A percentile compares a stretch with the other conserved stretches of the same genome.
These are phyloP conservation scores for Drosophila hydei DNA, from an alignment of 1,140 invertebrate genomes.

Conservation along the genomic window DNA sequence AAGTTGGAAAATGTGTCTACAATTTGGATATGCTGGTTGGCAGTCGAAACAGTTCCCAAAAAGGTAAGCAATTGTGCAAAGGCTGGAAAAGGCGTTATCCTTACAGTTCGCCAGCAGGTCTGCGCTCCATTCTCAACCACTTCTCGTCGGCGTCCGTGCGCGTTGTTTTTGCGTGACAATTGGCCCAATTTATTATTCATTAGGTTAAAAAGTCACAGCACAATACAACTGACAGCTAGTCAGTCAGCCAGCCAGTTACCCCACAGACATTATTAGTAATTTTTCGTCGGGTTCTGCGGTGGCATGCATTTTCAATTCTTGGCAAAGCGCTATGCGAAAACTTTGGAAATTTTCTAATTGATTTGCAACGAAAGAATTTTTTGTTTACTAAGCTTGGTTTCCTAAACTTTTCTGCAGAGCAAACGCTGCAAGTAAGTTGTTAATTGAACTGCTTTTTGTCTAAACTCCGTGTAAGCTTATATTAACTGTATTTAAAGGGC, in stretches of 20 bases:
- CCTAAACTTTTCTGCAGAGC: slow-evolving; percentile 21
- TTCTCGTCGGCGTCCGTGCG: slow-evolving; percentile 6
- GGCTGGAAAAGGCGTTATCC: slow-evolving; percentile 54
- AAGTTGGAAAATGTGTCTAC: slow-evolving; percentile 63
- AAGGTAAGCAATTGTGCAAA: slow-evolving; percentile 6
- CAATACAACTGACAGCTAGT: slow-evolving; percentile 78
- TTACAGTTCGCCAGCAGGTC: slow-evolving; percentile 32
- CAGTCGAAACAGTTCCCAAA: slow-evolving; percentile 21
- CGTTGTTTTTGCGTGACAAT: slow-evolving; percentile 80
- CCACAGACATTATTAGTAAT: slow-evolving; percentile 67
- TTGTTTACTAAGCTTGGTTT: slow-evolving; percentile 28
- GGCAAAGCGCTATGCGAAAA: slow-evolving; percentile 40
- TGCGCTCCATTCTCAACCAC: neutral
- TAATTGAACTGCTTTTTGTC: slow-evolving; percentile 22
- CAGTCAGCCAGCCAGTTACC: slow-evolving; percentile 46
- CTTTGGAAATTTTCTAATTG: slow-evolving; percentile 67
- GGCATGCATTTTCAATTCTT: slow-evolving; percentile 11
- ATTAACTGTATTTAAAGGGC: slow-evolving; percentile 6
- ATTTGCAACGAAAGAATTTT: slow-evolving; percentile 51
- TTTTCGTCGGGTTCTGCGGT: slow-evolving; percentile 12
- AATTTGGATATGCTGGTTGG: slow-evolving; percentile 57
- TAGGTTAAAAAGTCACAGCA: slow-evolving; percentile 79
- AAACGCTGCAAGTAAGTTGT: slow-evolving; percentile 19
- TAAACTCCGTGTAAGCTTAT: slow-evolving; percentile 5
- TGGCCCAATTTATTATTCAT: slow-evolving; percentile 80